Conservation (phyloP, 1,140 invertebrate species). For the Aphelenchoides avenae region DNA sequence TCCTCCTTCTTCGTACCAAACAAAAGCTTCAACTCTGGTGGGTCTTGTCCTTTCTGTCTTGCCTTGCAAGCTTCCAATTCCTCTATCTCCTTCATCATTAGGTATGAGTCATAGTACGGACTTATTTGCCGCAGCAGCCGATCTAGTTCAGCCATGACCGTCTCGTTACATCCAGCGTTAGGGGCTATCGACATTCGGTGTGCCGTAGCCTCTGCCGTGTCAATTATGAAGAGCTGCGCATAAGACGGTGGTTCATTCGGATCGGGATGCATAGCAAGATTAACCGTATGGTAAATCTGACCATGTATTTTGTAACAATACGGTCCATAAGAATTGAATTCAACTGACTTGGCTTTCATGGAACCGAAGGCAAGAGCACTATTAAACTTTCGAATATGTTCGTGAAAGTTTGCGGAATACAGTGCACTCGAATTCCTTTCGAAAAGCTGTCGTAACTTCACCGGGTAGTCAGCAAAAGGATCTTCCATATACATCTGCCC, state of each 20-base stretch:
- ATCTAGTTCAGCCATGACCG: slow-evolving; percentile 24
- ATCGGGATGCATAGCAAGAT: slow-evolving; percentile 16
- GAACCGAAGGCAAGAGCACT: slow-evolving; percentile 22
- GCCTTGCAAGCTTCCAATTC: slow-evolving; percentile 8
- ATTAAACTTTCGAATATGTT: slow-evolving; percentile 21
- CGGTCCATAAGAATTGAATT: slow-evolving; percentile 4
- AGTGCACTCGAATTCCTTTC: too few species aligned
- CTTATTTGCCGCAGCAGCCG: slow-evolving; percentile 10
- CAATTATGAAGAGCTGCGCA: slow-evolving; percentile 26
- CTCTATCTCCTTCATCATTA: slow-evolving; percentile 26
- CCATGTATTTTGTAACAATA: slow-evolving; percentile 31
- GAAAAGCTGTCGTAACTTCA: too few species aligned
- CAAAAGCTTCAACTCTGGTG: slow-evolving; percentile 11
- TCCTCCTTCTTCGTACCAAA: slow-evolving; percentile 14
- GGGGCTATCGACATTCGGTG: slow-evolving; percentile 5
- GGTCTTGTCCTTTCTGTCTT: slow-evolving; percentile 8
- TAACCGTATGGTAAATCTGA: slow-evolving; percentile 29
- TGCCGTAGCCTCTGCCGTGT: neutral
- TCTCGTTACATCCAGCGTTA: slow-evolving; percentile 6
- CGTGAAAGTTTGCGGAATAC: too few species aligned
- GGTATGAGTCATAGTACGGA: slow-evolving; percentile 13
- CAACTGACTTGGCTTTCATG: slow-evolving; percentile 13
- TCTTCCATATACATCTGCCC: too few species aligned
- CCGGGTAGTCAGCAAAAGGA: too few species aligned
- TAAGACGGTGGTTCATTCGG: slow-evolving; percentile 27